Percentiles rank a stretch among this genome's conserved stretches.
These are phyloP conservation scores for Hybognathus amarus DNA, from an alignment of 2,797 vertebrate genomes.

Conservation along the genomic window DNA sequence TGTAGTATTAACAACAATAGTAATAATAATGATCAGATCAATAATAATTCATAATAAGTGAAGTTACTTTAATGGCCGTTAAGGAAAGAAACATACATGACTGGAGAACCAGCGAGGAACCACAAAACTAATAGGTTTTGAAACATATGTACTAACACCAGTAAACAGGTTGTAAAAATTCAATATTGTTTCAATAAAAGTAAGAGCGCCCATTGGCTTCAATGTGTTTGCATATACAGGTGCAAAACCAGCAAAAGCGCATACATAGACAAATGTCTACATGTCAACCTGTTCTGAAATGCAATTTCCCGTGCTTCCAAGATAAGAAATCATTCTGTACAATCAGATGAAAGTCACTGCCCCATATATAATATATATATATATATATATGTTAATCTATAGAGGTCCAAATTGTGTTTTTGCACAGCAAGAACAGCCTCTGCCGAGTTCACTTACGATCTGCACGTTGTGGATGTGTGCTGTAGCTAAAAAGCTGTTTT, in stretches of 20 bases:
- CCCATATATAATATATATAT: constrained; percentile 54
- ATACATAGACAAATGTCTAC: constrained; percentile 57
- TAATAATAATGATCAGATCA: constrained; percentile 73
- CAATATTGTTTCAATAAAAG: constrained; percentile 73
- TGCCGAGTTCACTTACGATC: constrained; percentile 48
- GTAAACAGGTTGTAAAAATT: constrained; percentile 77
- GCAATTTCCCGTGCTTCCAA: constrained; percentile 70
- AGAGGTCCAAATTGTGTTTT: constrained; percentile 71
- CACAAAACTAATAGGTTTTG: constrained; percentile 69
- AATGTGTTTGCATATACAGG: constrained; percentile 64
- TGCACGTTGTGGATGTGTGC: constrained; percentile 63
- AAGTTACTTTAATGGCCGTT: constrained; percentile 75
- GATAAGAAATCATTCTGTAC: constrained; percentile 66
- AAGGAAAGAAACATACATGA: constrained; percentile 70
- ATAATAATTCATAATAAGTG: constrained; percentile 74
- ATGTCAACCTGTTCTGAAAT: constrained; percentile 52
- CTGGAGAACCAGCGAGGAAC: constrained; percentile 62
- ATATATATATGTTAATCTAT: constrained; percentile 57
- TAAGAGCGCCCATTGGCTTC: constrained; percentile 55
- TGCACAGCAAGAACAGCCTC: constrained; percentile 62
- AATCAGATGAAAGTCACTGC: constrained; percentile 59
- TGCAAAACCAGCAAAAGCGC: constrained; percentile 49
- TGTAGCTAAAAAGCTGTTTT: not conserved
- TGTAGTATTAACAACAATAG: constrained; percentile 60
- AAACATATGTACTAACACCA: constrained; percentile 76